Evolutionary conservation across 2,888 invertebrate species (phyloP).

Genomic region (Urechis unicinctus): DNA sequence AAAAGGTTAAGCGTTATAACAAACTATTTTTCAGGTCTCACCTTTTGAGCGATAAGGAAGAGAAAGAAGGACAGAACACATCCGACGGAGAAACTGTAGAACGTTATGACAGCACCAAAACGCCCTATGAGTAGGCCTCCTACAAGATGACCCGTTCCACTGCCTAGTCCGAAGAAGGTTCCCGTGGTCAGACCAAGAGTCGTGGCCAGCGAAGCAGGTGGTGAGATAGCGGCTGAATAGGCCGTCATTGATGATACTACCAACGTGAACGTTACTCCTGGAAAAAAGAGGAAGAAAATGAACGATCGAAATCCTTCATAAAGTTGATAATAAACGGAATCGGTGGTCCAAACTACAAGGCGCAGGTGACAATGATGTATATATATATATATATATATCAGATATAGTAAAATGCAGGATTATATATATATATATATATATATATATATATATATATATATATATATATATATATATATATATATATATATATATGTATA

Average conservation of each 20-base stretch:
- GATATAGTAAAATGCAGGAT: too few relatives aligned
- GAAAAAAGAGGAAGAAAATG: too few relatives aligned
- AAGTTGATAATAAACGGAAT: too few relatives aligned
- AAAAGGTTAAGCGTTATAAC: too few relatives aligned
- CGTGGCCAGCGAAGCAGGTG: slow-evolving; percentile 13
- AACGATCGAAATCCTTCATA: too few relatives aligned
- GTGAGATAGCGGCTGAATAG: slow-evolving; percentile 13
- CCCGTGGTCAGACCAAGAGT: slow-evolving; percentile 17
- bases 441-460: too few relatives aligned
- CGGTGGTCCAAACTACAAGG: too few relatives aligned
- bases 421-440: too few relatives aligned
- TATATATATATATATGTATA: too few relatives aligned
- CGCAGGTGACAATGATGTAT: too few relatives aligned
- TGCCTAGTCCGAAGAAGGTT: slow-evolving; percentile 17
- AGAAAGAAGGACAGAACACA: slow-evolving; percentile 2
- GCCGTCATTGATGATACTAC: slow-evolving; percentile 15
- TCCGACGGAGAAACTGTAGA: slow-evolving; percentile 8
- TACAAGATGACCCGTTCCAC: slow-evolving; percentile 13
- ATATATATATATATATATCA: too few relatives aligned
- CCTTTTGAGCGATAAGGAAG: slow-evolving; percentile 16
- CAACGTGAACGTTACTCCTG: slow-evolving; percentile 17
- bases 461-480: too few relatives aligned
- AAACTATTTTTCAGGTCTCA: slow-evolving; percentile 1
- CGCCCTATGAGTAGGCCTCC: slow-evolving; percentile 15
- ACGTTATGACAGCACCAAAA: slow-evolving; percentile 15